phyloP scores from a whole-genome alignment of 92 coral and sea anemone species.

The Umimayanthus chanpuru region DNA sequence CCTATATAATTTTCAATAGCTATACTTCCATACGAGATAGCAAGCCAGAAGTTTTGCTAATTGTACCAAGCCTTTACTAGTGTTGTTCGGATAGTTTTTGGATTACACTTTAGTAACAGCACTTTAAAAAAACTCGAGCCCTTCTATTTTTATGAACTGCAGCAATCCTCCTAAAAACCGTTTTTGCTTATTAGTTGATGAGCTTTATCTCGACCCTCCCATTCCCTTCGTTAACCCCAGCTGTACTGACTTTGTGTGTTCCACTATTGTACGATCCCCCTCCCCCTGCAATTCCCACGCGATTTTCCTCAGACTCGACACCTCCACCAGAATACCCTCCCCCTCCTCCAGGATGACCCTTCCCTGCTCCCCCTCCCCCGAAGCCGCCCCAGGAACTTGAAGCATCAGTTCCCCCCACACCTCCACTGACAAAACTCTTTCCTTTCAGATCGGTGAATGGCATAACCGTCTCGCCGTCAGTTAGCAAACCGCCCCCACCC shows the following conservation, averaged over 20 bases:
- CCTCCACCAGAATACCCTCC: conserved; percentile 93
- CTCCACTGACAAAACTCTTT: conserved; percentile 57
- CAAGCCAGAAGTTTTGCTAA: too few relatives aligned
- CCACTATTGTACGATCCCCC: conserved; percentile 81
- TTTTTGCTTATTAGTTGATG: neutral
- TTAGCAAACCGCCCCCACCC: conserved; percentile 69
- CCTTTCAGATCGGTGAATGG: conserved; percentile 39
- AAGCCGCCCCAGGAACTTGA: conserved; percentile 60
- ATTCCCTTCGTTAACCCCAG: conserved; percentile 64
- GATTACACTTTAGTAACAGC: too few relatives aligned
- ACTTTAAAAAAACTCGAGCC: too few relatives aligned
- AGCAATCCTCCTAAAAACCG: neutral
- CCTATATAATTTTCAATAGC: too few relatives aligned
- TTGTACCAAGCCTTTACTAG: too few relatives aligned
- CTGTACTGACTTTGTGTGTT: conserved; percentile 46
- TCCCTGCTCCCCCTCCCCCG: conserved; percentile 82
- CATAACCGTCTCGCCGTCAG: conserved; percentile 41
- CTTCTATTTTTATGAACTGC: neutral
- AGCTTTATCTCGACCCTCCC: conserved; percentile 62
- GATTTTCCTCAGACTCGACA: conserved; percentile 46
- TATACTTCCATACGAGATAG: too few relatives aligned
- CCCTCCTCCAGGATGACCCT: conserved; percentile 77
- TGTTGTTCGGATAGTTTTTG: too few relatives aligned
- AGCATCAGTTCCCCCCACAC: conserved; percentile 51
- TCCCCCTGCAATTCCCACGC: conserved; percentile 67